These are phyloP conservation scores for Xylophagus ater DNA, from an alignment of 2,888 invertebrate species.

Conservation along the genomic window DNA sequence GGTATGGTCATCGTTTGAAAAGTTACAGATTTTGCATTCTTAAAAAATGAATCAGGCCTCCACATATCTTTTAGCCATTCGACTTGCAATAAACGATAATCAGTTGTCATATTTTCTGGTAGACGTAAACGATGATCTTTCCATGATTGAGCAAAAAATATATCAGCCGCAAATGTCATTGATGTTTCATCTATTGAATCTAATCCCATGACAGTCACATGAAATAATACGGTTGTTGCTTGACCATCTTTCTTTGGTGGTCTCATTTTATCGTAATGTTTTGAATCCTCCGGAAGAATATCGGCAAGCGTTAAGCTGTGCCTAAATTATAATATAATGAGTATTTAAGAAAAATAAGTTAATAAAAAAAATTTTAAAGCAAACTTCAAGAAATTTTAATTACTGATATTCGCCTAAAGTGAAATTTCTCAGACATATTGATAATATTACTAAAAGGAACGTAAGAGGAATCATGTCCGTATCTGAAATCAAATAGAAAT, in stretches of 20 bases:
- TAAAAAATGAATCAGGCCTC: conserved; percentile 89
- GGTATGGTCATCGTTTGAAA: conserved; percentile 93
- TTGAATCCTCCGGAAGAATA: conserved; percentile 71
- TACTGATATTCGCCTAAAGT: too few relatives aligned
- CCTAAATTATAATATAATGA: too few relatives aligned
- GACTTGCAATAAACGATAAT: conserved; percentile 76
- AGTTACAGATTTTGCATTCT: conserved; percentile 85
- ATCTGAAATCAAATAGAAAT: too few relatives aligned
- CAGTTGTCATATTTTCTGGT: conserved; percentile 87
- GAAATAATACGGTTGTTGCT: conserved; percentile 81
- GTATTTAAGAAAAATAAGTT: too few relatives aligned
- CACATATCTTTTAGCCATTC: conserved; percentile 89
- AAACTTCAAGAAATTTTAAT: too few relatives aligned
- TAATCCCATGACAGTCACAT: conserved; percentile 78
- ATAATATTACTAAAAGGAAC: too few relatives aligned
- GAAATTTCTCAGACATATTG: too few relatives aligned
- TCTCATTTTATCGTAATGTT: conserved; percentile 81
- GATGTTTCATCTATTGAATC: conserved; percentile 95
- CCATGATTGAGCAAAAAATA: conserved; percentile 67
- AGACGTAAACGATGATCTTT: conserved; percentile 75
- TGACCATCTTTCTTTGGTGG: conserved; percentile 77
- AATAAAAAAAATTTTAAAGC: too few relatives aligned
- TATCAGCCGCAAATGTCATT: conserved; percentile 50
- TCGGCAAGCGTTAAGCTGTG: conserved; percentile 72
- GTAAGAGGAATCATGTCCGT: too few relatives aligned